Conservation (phyloP, 2,113 vertebrate genomes). For the Cinclus mexicanus region DNA sequence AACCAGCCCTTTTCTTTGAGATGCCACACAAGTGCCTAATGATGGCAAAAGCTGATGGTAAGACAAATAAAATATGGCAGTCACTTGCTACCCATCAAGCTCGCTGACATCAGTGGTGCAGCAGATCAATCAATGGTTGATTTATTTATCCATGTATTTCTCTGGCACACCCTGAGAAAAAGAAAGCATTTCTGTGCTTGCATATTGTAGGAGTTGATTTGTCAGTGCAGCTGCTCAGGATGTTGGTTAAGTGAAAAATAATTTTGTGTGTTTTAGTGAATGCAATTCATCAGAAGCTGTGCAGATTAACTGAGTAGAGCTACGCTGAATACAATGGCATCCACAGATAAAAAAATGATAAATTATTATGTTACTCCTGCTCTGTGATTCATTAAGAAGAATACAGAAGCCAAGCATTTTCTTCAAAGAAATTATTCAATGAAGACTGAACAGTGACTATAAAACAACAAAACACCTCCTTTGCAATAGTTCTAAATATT, state of each 20-base stretch:
- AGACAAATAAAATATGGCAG: not conserved
- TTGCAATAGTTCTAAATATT: conserved; percentile 40
- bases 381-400: conserved; percentile 42
- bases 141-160: not conserved
- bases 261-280: not conserved
- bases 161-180: not conserved
- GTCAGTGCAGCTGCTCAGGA: not conserved
- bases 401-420: not conserved
- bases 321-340: not conserved
- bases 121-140: not conserved
- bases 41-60: not conserved
- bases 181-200: not conserved
- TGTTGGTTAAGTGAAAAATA: not conserved
- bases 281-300: not conserved
- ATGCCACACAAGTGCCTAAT: not conserved
- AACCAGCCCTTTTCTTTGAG: not conserved
- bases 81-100: not conserved
- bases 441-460: conserved; percentile 4
- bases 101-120: not conserved
- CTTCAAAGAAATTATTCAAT: conserved; percentile 12
- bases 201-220: not conserved
- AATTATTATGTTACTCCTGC: conserved; percentile 3
- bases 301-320: not conserved
- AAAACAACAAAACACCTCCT: conserved; percentile 44
- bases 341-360: conserved; percentile 31